Percentiles rank a stretch among this genome's conserved stretches.
Evolutionary conservation across 2,797 vertebrate genomes (phyloP).

Genomic region (Sus cebifrons): DNA sequence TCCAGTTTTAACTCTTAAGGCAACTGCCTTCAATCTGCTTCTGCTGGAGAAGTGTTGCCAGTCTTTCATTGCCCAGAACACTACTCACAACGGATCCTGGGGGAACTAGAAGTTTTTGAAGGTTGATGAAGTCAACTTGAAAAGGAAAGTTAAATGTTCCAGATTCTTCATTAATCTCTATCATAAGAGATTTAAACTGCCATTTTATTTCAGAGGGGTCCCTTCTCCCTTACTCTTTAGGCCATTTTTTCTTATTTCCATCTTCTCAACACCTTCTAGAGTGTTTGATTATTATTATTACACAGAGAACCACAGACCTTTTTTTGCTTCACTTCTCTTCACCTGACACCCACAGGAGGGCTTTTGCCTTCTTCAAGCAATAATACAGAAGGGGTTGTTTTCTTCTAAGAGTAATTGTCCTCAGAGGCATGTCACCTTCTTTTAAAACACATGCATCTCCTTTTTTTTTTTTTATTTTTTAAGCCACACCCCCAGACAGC

Average conservation of each 20-base stretch:
- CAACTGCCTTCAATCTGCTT: background rate
- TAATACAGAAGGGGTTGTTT: background rate
- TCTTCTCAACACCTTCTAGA: background rate
- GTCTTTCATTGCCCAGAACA: background rate
- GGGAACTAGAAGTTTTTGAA: background rate
- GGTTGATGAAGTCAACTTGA: background rate
- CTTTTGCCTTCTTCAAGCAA: background rate
- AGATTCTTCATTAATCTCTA: background rate
- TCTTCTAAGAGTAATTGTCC: background rate
- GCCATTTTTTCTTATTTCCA: background rate
- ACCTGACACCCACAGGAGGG: rapidly evolving
- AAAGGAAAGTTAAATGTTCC: background rate
- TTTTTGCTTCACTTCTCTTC: background rate
- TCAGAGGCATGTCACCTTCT: background rate
- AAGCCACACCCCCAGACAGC: too few species aligned
- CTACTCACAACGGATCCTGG: background rate
- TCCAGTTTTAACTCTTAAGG: background rate
- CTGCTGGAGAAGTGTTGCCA: background rate
- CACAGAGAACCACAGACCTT: background rate
- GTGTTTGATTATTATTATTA: background rate
- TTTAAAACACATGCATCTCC: background rate
- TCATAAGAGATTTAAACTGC: background rate
- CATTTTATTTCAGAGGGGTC: background rate
- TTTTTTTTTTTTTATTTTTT: too few species aligned
- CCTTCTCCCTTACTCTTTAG: background rate